These are phyloP conservation scores for Armadillidium nasatum DNA, from an alignment of 1,140 invertebrate species.

Conservation along the genomic window DNA sequence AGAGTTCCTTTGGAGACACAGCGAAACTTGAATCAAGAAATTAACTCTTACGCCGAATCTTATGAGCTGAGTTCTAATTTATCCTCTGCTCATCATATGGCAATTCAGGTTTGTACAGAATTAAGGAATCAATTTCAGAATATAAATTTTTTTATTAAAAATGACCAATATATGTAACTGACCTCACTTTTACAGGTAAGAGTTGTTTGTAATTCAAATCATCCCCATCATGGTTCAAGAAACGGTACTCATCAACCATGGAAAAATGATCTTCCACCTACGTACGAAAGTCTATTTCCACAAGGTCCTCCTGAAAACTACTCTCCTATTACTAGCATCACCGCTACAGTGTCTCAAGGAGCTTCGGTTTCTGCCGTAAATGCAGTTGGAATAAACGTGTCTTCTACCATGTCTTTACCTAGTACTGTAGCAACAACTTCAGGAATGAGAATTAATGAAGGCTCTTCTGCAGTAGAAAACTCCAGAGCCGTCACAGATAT, in stretches of 20 bases:
- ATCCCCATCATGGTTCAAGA: conserved; percentile 17
- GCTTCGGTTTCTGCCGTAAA: neutral
- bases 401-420: neutral
- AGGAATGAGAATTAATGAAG: neutral
- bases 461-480: neutral
- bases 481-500: neutral
- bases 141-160: conserved; percentile 1
- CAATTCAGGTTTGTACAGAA: conserved; percentile 35
- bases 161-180: no score
- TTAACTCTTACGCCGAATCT: conserved; percentile 42
- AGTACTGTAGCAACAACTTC: neutral
- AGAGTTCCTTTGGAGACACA: neutral
- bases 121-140: neutral
- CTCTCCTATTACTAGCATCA: neutral
- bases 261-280: conserved; percentile 33
- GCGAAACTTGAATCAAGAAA: conserved; percentile 24
- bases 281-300: conserved; percentile 38
- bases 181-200: conserved; percentile 38
- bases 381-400: neutral
- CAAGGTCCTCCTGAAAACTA: conserved; percentile 34
- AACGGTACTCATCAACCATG: conserved; percentile 10
- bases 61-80: conserved; percentile 43
- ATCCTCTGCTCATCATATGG: conserved; percentile 41
- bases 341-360: neutral
- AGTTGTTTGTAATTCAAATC: conserved; percentile 39